Evolutionary conservation across 2,113 vertebrate genomes (phyloP).

Genomic region (Lates calcarifer): DNA sequence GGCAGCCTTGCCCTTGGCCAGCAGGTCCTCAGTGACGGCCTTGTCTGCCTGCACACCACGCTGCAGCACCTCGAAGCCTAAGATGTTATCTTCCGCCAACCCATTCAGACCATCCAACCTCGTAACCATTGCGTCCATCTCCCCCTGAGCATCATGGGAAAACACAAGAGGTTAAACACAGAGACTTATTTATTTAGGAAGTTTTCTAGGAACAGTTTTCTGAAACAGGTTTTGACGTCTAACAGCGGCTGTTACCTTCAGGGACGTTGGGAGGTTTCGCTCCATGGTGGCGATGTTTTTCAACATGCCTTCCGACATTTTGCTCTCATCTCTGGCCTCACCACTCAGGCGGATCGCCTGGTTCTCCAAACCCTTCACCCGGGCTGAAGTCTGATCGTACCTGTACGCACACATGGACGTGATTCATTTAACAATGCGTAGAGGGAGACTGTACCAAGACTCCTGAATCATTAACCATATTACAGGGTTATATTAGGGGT

Average conservation of each 20-base stretch:
- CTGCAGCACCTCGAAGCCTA: conserved; percentile 51
- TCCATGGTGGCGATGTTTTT: conserved; percentile 70
- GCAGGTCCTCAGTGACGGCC: conserved; percentile 37
- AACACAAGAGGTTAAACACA: background rate
- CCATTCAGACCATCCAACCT: conserved; percentile 54
- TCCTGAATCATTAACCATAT: no score
- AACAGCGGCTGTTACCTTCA: conserved; percentile 58
- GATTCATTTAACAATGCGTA: background rate
- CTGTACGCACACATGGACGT: conserved; percentile 57
- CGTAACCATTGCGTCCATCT: conserved; percentile 50
- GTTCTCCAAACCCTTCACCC: conserved; percentile 73
- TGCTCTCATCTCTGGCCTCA: conserved; percentile 72
- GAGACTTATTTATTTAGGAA: background rate
- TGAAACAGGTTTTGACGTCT: background rate
- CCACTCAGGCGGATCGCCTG: conserved; percentile 55
- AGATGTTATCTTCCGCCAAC: conserved; percentile 35
- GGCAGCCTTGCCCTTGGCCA: conserved; percentile 57
- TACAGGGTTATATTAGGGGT: no score
- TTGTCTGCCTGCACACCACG: conserved; percentile 13
- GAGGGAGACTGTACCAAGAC: no score
- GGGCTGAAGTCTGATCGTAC: conserved; percentile 62
- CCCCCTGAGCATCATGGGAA: conserved; percentile 52
- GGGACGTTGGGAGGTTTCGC: conserved; percentile 53
- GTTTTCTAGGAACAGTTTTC: background rate
- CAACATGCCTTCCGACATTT: conserved; percentile 55